These are phyloP conservation scores for Lepas anatifera DNA, from an alignment of 2,888 invertebrate species.

Conservation along the genomic window DNA sequence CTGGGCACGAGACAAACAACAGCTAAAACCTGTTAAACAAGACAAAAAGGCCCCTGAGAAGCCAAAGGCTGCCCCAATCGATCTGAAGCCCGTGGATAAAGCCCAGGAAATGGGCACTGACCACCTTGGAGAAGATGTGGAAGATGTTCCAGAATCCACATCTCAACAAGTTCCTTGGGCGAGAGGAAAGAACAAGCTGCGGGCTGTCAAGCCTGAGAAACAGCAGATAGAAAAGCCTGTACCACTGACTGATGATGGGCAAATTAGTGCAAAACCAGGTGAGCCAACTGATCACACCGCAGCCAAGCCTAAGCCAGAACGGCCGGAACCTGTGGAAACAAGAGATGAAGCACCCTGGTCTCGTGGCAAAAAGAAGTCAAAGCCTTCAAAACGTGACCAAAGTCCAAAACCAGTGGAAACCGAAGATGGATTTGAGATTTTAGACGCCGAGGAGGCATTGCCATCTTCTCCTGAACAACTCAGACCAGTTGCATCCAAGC, in stretches of 20 bases:
- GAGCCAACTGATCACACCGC: too few species aligned
- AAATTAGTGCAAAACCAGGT: too few species aligned
- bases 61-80: constrained; percentile 7
- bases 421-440: neutral
- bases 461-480: too few species aligned
- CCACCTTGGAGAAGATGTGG: neutral
- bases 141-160: neutral
- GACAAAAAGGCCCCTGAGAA: neutral
- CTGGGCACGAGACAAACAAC: neutral
- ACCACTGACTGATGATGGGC: neutral
- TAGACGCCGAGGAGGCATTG: neutral
- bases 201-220: neutral
- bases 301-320: too few species aligned
- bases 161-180: neutral
- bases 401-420: neutral
- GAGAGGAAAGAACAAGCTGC: neutral
- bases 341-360: too few species aligned
- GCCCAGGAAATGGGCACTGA: neutral
- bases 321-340: too few species aligned
- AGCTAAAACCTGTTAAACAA: neutral
- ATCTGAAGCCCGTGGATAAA: constrained; percentile 5
- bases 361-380: too few species aligned
- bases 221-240: constrained; percentile 13
- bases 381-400: neutral
- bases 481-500: too few species aligned